Evolutionary conservation across 2,797 vertebrate genomes (phyloP), one percentile per base, ranked within the genome.

Genomic region (Gouania willdenowi): DNA sequence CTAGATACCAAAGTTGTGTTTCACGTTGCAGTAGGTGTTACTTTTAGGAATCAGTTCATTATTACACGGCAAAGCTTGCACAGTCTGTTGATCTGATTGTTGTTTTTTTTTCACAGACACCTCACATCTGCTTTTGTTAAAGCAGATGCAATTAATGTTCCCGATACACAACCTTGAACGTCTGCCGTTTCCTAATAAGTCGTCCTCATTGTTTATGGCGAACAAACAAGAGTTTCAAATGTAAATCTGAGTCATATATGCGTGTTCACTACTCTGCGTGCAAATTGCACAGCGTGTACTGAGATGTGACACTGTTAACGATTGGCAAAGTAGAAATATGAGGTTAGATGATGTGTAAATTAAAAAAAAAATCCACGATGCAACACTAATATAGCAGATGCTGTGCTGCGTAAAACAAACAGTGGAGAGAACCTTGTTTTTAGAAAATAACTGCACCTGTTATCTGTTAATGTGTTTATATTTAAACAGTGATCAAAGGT

Each of bases 291-390:
- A 41, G 5, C 30, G 15, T 10, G 6, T 15, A 41, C 22, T 4
- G 4, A 41, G 27, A 37, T 40, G 33, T 12, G 26, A 39, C 15
- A 34, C 15, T 13, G 10, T 17, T 20, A n/a, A n/a, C 43, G 9
- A 51, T 67, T 41, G 31, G 6, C 16, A 16, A n/a, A 30, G 48
- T 29, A 54, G 49, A 48, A 19, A 31, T 33, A 18, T 10, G 12
- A 21, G 33, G 35, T 41, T n/a, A 35, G 17, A 54, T 31, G 8
- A 23, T 39, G 8, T 39, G 16, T 22, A 15, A 5, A 7, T 13
- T 28, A 33, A 34, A 17, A 32, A 32, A 14, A 15, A 38, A 37
- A 22, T 17, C 11, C 43, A 14, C 5, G 2, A 16, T 13, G 13
- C 9, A 10, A 16, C 6, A 21, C 10, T 30, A 21, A 30, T 15